Base-by-base conservation (phyloP, 1,140 invertebrate genomes). In the Bombyx mori region DNA sequence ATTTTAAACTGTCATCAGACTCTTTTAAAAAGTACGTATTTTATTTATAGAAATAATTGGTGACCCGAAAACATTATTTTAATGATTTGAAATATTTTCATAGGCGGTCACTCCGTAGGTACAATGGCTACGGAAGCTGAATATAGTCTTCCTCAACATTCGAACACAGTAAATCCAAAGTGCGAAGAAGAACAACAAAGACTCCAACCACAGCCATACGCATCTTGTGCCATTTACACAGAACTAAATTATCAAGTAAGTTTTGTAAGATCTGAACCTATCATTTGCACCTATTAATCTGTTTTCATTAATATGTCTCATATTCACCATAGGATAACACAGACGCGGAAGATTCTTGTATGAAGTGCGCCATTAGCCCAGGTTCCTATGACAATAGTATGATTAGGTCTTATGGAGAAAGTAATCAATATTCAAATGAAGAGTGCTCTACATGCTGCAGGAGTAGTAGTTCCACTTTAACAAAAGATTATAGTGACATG, bases 401-500 rank as follows among this genome's bases (percentile, higher is more conserved):
- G 80, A 73, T 79, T 0, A 73, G 82, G 61, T 87, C 84, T 6
- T 87, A 77, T 52, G 76, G 69, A 47, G 84, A 85, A 44, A 87
- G 84, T 58, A 87, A 84, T 65, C 82, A 84, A 67, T 87, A 82
- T 65, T 87, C 84, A 18, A 85, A 84, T 52, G 84, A 85, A 65
- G 84, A 87, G 69, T 87, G 84, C 52, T 87, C 84, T 0, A 87
- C 84, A 1, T 87, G 84, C 60, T 87, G 84, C 62, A 68, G 84
- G 44, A 87, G 84, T 60, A 87, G 84, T 65, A 87, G 71, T 61
- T 87, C 84, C 1, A 87, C 84, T 22, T 65, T 87, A 52, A 87
- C 84, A 35, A 87, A 87, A 68, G 84, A 87, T 55, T 87, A 82
- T 54, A 87, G 82, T 63, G 84, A 87, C 62, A 87, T 87, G 84